Evolutionary conservation across 2,797 vertebrate genomes (phyloP).

Genomic region (Sebastes kiyomatsui): DNA sequence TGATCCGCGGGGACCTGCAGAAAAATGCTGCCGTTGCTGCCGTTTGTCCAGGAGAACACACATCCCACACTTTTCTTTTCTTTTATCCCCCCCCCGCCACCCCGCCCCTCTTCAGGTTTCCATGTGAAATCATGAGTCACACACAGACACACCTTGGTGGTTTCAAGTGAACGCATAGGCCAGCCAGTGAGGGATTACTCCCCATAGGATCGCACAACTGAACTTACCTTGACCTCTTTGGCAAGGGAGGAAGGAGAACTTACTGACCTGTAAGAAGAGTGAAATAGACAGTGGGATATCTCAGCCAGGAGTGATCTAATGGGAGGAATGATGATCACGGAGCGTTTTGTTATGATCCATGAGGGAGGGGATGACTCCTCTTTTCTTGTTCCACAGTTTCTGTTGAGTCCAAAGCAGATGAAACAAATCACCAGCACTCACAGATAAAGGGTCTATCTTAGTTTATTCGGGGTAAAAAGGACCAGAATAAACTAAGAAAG

Average conservation of each 20-base stretch:
- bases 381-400: conserved; percentile 50
- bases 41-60: conserved; percentile 34
- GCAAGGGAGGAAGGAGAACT: conserved; percentile 23
- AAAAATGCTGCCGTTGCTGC: conserved; percentile 9
- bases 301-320: conserved; percentile 63
- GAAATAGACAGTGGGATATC: conserved; percentile 36
- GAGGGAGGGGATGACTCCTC: conserved; percentile 41
- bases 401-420: conserved; percentile 39
- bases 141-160: conserved; percentile 37
- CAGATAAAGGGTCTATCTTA: too few species aligned
- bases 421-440: background rate
- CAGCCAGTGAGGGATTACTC: conserved; percentile 39
- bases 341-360: conserved; percentile 52
- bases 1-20: conserved; percentile 50
- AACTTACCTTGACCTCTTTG: conserved; percentile 65
- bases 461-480: too few species aligned
- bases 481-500: background rate
- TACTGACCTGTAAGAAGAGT: conserved; percentile 25
- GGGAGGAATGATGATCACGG: conserved; percentile 54
- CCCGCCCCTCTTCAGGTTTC: background rate
- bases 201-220: conserved; percentile 38
- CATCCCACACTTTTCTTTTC: background rate
- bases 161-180: conserved; percentile 24
- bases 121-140: conserved; percentile 47
- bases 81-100: background rate